Evolutionary conservation across 2,888 invertebrate species (phyloP).

Genomic region (Hirtodrosophila alboralis): DNA sequence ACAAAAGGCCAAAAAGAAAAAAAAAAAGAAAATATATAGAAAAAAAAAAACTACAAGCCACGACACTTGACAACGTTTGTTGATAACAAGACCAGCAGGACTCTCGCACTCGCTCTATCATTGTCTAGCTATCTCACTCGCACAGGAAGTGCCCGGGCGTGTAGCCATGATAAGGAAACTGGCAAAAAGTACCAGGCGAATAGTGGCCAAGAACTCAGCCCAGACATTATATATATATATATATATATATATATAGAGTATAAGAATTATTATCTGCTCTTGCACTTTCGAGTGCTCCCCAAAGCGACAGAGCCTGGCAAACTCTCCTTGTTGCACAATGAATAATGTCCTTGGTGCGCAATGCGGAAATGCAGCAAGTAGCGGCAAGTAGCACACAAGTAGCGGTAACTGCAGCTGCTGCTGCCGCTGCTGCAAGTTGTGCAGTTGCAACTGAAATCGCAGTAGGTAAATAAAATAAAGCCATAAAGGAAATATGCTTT

Average conservation of each 20-base stretch:
- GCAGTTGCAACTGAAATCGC: slow-evolving; percentile 1
- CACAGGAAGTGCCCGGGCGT: slow-evolving; percentile 56
- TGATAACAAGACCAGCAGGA: slow-evolving; percentile 54
- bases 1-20: slow-evolving; percentile 50
- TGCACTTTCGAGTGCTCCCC: slow-evolving; percentile 71
- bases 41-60: slow-evolving; percentile 46
- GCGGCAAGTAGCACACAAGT: slow-evolving; percentile 12
- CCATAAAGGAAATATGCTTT: slow-evolving; percentile 73
- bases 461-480: slow-evolving; percentile 70
- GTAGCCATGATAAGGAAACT: slow-evolving; percentile 54
- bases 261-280: slow-evolving; percentile 72
- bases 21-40: slow-evolving; percentile 9
- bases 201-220: slow-evolving; percentile 63
- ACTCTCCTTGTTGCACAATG: slow-evolving; percentile 52
- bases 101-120: slow-evolving; percentile 5
- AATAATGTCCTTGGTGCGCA: slow-evolving; percentile 73
- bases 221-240: no score
- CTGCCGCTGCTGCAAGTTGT: slow-evolving; percentile 8
- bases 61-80: slow-evolving; percentile 63
- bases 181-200: slow-evolving; percentile 42
- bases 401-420: slow-evolving; percentile 5
- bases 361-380: slow-evolving; percentile 69
- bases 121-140: slow-evolving; percentile 1
- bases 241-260: slow-evolving; percentile 23
- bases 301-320: slow-evolving; percentile 29